A percentile compares a stretch with the other conserved stretches of the same genome.
Evolutionary conservation across 2,113 vertebrate genomes (phyloP).

Genomic region (Megaleporinus macrocephalus): DNA sequence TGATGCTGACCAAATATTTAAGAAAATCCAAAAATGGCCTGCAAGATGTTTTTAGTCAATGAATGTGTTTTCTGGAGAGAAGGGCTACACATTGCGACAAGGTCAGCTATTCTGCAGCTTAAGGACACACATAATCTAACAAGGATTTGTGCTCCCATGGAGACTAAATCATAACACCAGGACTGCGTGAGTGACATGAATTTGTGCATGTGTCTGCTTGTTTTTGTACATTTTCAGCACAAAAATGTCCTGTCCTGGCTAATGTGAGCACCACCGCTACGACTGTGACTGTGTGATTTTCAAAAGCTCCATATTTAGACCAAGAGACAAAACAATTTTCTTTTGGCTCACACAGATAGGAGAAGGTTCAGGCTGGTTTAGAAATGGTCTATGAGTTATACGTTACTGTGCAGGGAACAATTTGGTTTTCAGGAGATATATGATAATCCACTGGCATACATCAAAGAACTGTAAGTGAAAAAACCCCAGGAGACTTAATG

Average conservation of each 20-base stretch:
- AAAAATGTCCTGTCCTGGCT: neutral
- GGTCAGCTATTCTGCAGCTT: neutral
- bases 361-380: too few species aligned
- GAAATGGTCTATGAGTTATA: too few species aligned
- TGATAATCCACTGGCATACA: too few species aligned
- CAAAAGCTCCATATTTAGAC: neutral
- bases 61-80: neutral
- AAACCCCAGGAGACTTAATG: too few species aligned
- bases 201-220: neutral
- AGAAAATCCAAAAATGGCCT: neutral
- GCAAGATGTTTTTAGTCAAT: neutral
- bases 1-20: neutral
- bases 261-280: too few species aligned
- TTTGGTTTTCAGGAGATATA: too few species aligned
- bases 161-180: slow-evolving; percentile 16
- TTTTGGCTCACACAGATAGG: too few species aligned
- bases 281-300: too few species aligned
- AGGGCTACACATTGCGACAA: neutral
- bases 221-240: neutral
- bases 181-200: neutral
- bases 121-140: slow-evolving; percentile 4
- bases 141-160: slow-evolving; percentile 1
- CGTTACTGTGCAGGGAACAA: too few species aligned
- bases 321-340: too few species aligned
- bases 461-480: too few species aligned